These are phyloP conservation scores for Papilio xuthus DNA, from an alignment of 1,140 invertebrate genomes.

Conservation along the genomic window DNA sequence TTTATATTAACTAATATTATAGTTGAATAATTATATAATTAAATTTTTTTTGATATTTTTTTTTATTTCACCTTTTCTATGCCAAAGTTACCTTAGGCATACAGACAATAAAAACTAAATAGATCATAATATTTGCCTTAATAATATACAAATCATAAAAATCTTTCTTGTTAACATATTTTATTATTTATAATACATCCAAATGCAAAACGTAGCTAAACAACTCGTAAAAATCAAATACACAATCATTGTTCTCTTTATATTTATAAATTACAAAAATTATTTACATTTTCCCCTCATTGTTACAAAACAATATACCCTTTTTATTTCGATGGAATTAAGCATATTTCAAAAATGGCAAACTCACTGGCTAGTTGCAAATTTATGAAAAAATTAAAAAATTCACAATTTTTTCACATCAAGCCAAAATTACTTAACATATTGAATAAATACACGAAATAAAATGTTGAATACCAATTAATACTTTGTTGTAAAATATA, in stretches of 20 bases:
- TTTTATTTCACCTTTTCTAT: neutral
- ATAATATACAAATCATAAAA: neutral
- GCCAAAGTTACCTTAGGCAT: neutral
- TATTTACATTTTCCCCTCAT: slow-evolving; percentile 8
- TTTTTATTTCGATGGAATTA: neutral
- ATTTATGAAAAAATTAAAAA: neutral
- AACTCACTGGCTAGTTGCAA: neutral
- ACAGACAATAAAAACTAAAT: no score
- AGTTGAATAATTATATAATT: no score
- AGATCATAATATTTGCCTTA: no score
- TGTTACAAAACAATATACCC: neutral
- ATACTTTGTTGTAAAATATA: neutral
- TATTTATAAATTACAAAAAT: slow-evolving; percentile 1
- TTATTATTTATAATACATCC: slow-evolving; percentile 23
- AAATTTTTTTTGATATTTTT: no score
- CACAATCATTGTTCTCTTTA: neutral
- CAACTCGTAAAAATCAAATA: neutral
- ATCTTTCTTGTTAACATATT: slow-evolving; percentile 14
- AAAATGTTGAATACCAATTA: neutral
- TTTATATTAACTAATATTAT: neutral
- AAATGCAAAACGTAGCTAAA: slow-evolving; percentile 19
- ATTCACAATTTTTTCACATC: neutral
- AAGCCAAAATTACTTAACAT: neutral
- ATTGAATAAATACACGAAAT: neutral
- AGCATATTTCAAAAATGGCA: neutral